Base-by-base conservation (phyloP, 2,113 vertebrate species). In the Bagarius yarrelli region DNA sequence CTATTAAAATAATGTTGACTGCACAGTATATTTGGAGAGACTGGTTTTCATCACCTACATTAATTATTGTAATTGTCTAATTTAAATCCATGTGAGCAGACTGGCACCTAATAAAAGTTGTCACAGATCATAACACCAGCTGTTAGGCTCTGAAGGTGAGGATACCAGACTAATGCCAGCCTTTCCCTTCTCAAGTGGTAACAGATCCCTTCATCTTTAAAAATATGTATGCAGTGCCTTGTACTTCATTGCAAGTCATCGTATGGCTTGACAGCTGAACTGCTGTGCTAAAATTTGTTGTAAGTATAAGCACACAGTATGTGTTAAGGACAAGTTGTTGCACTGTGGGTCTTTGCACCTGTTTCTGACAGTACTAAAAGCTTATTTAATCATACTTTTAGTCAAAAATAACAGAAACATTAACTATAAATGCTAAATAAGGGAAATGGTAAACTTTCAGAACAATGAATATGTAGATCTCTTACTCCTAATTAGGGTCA, bases 71-170 rank as follows among this genome's bases (percentile, higher is more conserved):
- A 50, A 78, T 64, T 64, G 47, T 74, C n/a, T 50, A 78, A 66
- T 66, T 34, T 59, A 44, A 80, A 11, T 5, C 16, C 15, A 36
- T 80, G 61, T 59, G 47, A 74, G 44, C 21, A 63, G 50, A 25
- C 32, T 56, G 27, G 59, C 34, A 52, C 56, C 5, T 21, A 75
- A 56, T 55, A 44, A 74, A 81, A 57, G 56, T 18, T 70, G 74
- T 11, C 44, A 77, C 67, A 78, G 87, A 79, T 82, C 69, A 74
- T 52, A 79, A 67, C 89, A 92, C 90, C 90, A 90, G 91, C 88
- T 84, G 66, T 83, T 80, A 86, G 85, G 88, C 84, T 89, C 69
- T 53, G 14, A 83, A 83, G 86, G 84, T 84, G 85, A 87, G 84
- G 83, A 64, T 81, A 78, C 60, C 56, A 50, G 14, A 18, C 27